Base-by-base conservation (phyloP, 2,888 invertebrate species). In the Meghimatium bilineatum region DNA sequence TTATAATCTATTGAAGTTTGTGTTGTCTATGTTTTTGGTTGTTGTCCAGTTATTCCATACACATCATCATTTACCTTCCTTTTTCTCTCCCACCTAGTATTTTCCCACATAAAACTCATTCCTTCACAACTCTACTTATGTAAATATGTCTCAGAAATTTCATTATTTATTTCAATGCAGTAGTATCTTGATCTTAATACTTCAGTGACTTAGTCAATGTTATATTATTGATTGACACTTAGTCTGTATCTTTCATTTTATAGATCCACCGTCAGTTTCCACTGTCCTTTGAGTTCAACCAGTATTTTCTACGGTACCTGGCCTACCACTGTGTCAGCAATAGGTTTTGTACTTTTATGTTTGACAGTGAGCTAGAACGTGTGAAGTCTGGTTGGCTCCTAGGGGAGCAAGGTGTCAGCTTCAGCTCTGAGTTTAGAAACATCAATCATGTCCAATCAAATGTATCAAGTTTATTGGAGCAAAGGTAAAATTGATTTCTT, bases 241-340 rank as follows among this genome's bases (percentile, higher is more conserved):
- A 20, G 29, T 32, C 29, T 32, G 17, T 66, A 23, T 32, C 29
- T 66, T 32, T 66, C 32, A 32, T 32, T 60, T 32, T 44, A 34
- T 94, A 98, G 96, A 96, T 99, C 84, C 97, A 97, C 91, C 95
- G 96, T 86, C 99, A 99, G 94, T 99, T 98, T 93, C 99, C 99
- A 0, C 94, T 98, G 91, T 97, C 98, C 66, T 99, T 99, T 94
- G 99, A 99, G 94, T 99, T 98, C 94, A 99, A 98, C 94, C 97
- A 98, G 93, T 98, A 97, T 94, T 99, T 97, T 94, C 95, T 99
- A 74, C 96, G 97, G 49, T 99, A 99, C 94, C 94, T 99, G 90
- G 99, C 99, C 84, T 99, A 98, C 94, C 99, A 99, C 95, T 96
- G 96, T 86, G 97, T 98, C 69, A 98, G 98, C 60, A 98, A 98